Evolutionary conservation across 2,113 vertebrate genomes (phyloP).

Genomic region (Urocolius indicus): DNA sequence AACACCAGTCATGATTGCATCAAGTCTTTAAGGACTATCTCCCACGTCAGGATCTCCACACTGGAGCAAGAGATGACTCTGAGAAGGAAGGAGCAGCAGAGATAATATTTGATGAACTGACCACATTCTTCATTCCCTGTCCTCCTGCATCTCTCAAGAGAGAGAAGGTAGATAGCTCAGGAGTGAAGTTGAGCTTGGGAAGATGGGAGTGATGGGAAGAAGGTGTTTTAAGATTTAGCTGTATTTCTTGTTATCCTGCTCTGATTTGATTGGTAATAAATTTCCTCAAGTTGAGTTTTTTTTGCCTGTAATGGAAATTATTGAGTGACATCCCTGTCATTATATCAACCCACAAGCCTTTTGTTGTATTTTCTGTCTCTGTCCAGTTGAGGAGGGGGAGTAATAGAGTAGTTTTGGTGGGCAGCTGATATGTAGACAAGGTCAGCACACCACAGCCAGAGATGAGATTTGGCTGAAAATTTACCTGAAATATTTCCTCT

Average conservation of each 20-base stretch:
- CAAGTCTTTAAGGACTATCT: background rate
- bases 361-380: background rate
- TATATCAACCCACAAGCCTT: background rate
- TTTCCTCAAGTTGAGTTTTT: background rate
- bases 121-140: background rate
- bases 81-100: background rate
- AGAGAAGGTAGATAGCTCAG: background rate
- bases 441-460: background rate
- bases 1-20: background rate
- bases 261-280: background rate
- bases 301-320: background rate
- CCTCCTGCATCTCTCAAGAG: no score
- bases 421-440: background rate
- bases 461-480: background rate
- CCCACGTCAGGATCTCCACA: no score
- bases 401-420: background rate
- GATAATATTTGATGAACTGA: fast-evolving
- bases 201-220: background rate
- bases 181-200: background rate
- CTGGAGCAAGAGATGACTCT: background rate
- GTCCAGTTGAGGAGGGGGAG: background rate
- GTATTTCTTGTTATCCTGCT: background rate
- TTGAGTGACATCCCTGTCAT: background rate
- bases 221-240: background rate
- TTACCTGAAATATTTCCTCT: background rate